A percentile compares a stretch with the other conserved stretches of the same genome.
These are phyloP conservation scores for Aythya baeri DNA, from an alignment of 2,113 vertebrate species.

Conservation along the genomic window DNA sequence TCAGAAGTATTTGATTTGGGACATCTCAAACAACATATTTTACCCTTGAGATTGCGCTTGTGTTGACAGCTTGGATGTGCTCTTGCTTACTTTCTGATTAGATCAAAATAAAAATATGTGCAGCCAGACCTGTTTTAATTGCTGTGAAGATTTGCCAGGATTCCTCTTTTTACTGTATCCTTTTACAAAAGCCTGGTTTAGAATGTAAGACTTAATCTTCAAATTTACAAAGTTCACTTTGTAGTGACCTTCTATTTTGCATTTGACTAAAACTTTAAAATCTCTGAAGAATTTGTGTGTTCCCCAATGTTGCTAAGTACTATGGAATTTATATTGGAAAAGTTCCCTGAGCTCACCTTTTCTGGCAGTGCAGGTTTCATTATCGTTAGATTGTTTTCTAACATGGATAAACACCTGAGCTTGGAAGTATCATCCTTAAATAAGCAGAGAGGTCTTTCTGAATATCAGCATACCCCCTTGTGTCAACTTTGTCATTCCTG, in stretches of 20 bases:
- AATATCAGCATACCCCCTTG: background rate
- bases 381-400: too few relatives aligned
- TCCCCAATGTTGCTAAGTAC: background rate
- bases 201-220: background rate
- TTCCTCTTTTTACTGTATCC: background rate
- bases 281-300: background rate
- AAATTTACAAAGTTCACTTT: background rate
- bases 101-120: constrained; percentile 49
- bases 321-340: background rate
- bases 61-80: constrained; percentile 44
- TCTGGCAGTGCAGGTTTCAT: background rate
- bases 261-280: background rate
- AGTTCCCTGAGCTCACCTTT: background rate
- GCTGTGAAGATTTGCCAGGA: background rate
- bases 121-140: constrained; percentile 26
- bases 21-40: constrained; percentile 15
- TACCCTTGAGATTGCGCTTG: background rate
- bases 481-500: background rate
- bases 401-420: background rate
- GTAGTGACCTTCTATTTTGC: accelerated
- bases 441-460: background rate
- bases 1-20: constrained; percentile 7
- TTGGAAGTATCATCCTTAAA: background rate
- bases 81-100: constrained; percentile 47
- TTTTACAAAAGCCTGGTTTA: background rate